Evolutionary conservation across 2,888 invertebrate genomes (phyloP).

Genomic region (Euplexia lucipara): DNA sequence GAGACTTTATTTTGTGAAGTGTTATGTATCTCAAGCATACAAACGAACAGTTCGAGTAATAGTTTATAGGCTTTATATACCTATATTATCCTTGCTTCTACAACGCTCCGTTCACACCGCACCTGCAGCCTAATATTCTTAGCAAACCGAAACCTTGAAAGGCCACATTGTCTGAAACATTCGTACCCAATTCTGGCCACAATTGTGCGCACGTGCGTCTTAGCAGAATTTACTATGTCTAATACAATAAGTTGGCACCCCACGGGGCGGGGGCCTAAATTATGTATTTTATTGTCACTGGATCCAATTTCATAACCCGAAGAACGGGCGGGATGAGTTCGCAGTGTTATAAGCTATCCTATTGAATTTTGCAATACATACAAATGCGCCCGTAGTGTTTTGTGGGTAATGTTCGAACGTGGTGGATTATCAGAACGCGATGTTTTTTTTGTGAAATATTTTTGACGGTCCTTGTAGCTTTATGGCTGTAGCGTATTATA

Average conservation of each 20-base stretch:
- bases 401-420: constrained; percentile 69
- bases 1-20: not conserved
- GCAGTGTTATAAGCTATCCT: constrained; percentile 74
- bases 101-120: constrained; percentile 1
- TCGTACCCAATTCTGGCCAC: constrained; percentile 74
- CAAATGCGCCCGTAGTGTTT: constrained; percentile 77
- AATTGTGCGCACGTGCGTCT: constrained; percentile 83
- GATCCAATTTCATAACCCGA: constrained; percentile 86
- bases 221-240: constrained; percentile 84
- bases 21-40: not conserved
- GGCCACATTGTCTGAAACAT: constrained; percentile 66
- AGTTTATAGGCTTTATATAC: constrained; percentile 27
- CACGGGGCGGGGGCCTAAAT: constrained; percentile 77
- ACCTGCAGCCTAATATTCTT: constrained; percentile 51
- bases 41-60: not conserved
- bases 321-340: constrained; percentile 78
- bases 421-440: constrained; percentile 56
- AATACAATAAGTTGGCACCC: constrained; percentile 83
- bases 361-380: constrained; percentile 86
- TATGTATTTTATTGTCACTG: constrained; percentile 86
- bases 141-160: constrained; percentile 47
- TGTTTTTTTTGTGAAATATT: constrained; percentile 57
- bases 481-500: constrained; percentile 18
- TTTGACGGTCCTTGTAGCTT: constrained; percentile 33
- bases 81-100: too few relatives aligned